A percentile compares a stretch with the other conserved stretches of the same genome.
Evolutionary conservation across 2,113 vertebrate genomes (phyloP).

Genomic region (Corythornis vintsioides): DNA sequence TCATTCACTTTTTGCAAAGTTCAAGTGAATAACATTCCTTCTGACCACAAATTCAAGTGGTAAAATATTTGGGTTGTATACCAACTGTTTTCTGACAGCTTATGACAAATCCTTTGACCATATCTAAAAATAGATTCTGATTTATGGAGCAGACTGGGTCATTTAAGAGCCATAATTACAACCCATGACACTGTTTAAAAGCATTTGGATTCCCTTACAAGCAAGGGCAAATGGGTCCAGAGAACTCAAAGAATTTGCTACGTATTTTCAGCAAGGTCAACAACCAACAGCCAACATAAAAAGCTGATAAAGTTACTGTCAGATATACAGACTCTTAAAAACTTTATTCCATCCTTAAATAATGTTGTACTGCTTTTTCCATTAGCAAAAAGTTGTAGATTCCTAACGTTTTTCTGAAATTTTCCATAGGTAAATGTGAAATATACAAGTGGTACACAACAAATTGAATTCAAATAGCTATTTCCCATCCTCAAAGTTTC

Average conservation of each 20-base stretch:
- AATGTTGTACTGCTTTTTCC: background rate
- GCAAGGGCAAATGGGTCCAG: background rate
- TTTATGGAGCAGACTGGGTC: background rate
- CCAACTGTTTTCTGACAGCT: background rate
- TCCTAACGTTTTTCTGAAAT: background rate
- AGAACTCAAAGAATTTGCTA: background rate
- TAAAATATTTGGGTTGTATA: background rate
- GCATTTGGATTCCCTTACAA: background rate
- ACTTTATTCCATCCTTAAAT: background rate
- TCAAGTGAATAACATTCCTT: background rate
- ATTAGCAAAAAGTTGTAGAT: background rate
- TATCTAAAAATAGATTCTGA: slow-evolving; percentile 2
- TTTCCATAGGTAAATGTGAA: slow-evolving; percentile 9
- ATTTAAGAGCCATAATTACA: background rate
- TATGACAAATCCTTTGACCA: background rate
- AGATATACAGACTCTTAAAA: background rate
- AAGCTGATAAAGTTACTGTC: background rate
- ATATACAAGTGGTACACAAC: background rate
- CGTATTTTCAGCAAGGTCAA: background rate
- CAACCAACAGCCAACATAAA: background rate
- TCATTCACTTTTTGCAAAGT: background rate
- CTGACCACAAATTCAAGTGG: background rate
- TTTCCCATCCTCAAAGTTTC: background rate
- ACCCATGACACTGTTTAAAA: background rate
- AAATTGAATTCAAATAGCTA: slow-evolving; percentile 9